Evolutionary conservation across 2,113 vertebrate species (phyloP).

Genomic region (Hippocampus abdominalis): DNA sequence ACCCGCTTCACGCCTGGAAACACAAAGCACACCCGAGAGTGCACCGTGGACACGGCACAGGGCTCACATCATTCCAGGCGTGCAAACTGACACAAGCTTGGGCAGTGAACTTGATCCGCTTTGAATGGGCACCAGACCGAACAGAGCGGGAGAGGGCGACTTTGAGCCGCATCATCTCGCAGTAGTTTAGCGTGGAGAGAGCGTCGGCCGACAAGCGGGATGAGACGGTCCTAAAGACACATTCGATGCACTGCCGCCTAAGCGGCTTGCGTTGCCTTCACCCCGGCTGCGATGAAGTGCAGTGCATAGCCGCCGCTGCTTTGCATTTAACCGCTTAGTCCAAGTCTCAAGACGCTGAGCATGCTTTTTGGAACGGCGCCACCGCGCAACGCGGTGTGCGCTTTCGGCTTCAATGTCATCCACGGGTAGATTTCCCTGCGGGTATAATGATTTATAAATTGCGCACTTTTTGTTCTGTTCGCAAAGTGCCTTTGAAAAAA

Average conservation of each 20-base stretch:
- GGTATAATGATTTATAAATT: conserved; percentile 63
- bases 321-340: conserved; percentile 28
- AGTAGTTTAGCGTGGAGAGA: conserved; percentile 54
- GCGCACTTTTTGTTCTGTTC: conserved; percentile 50
- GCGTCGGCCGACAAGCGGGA: conserved; percentile 48
- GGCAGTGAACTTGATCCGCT: conserved; percentile 54
- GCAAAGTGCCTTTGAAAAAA: conserved; percentile 65
- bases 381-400: conserved; percentile 29
- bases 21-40: conserved; percentile 9
- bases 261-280: conserved; percentile 33
- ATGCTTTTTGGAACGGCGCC: conserved; percentile 42
- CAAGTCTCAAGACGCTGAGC: conserved; percentile 18
- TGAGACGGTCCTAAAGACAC: conserved; percentile 45
- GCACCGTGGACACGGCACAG: background rate
- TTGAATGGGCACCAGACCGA: conserved; percentile 50
- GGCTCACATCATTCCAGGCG: conserved; percentile 10
- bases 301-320: conserved; percentile 6
- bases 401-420: conserved; percentile 74
- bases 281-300: conserved; percentile 26
- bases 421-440: conserved; percentile 58
- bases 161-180: too few species aligned
- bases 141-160: conserved; percentile 25
- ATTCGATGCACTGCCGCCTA: conserved; percentile 42
- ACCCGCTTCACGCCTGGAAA: conserved; percentile 25
- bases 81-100: conserved; percentile 45